phyloP scores from a whole-genome alignment of 2,113 vertebrate species.

The Gymnogyps californianus region DNA sequence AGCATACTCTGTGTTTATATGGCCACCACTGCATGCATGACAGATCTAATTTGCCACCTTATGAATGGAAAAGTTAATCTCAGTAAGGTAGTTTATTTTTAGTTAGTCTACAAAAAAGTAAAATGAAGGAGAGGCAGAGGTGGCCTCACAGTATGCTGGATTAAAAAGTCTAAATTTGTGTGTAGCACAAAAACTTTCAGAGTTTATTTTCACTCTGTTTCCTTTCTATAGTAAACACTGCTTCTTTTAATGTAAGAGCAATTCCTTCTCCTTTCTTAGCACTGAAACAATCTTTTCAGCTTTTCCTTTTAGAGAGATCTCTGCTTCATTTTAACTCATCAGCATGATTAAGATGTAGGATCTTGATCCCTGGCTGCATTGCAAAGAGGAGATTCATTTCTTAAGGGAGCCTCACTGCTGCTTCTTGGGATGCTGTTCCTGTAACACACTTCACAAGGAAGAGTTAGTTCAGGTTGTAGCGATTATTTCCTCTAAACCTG shows the following conservation, averaged over 20 bases:
- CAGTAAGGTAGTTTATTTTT: background rate
- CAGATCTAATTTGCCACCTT: background rate
- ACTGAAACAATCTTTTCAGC: background rate
- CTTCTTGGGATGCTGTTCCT: background rate
- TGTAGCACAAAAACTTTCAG: background rate
- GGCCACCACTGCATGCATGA: background rate
- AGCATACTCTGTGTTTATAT: background rate
- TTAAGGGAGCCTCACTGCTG: background rate
- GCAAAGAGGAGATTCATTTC: background rate
- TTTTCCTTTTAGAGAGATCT: background rate
- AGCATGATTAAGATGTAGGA: background rate
- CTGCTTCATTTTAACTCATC: background rate
- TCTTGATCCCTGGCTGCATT: background rate
- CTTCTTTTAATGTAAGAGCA: background rate
- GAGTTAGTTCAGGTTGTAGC: background rate
- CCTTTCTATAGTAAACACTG: background rate
- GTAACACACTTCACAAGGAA: background rate
- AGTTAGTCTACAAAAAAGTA: background rate
- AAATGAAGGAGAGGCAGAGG: background rate
- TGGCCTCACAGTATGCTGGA: background rate
- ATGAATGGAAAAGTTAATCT: conserved; percentile 28
- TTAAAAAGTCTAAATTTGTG: background rate
- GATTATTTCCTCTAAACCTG: background rate
- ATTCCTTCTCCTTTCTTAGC: background rate
- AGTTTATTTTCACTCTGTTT: conserved; percentile 25